Conservation (phyloP, 1,140 invertebrate genomes). For the Bombus huntii region DNA sequence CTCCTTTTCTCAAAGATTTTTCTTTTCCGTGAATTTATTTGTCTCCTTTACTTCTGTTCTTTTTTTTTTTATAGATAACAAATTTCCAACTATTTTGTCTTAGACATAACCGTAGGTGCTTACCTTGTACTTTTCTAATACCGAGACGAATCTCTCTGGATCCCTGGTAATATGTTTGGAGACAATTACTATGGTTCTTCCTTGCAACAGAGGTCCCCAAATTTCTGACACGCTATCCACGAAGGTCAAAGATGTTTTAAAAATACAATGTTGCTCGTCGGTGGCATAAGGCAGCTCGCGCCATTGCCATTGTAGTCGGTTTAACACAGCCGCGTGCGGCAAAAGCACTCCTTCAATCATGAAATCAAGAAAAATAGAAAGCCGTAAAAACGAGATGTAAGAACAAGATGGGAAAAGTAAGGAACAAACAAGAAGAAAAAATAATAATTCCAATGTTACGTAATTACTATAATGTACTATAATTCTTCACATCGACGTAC, state of each 20-base stretch:
- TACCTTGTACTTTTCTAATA: conserved; percentile 88
- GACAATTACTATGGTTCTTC: conserved; percentile 87
- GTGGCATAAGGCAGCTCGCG: conserved; percentile 87
- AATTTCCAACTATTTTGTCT: background rate
- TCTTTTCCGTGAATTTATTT: too few relatives aligned
- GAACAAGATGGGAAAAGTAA: background rate
- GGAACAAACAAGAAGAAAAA: background rate
- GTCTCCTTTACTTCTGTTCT: background rate
- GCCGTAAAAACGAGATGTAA: background rate
- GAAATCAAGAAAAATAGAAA: background rate
- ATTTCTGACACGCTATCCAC: conserved; percentile 94
- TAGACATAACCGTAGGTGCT: background rate
- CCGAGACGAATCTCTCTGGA: conserved; percentile 87
- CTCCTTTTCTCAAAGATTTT: background rate
- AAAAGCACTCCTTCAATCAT: conserved; percentile 77
- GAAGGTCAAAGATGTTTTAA: conserved; percentile 94
- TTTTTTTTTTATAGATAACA: background rate
- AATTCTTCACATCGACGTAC: too few relatives aligned
- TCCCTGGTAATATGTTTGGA: conserved; percentile 88
- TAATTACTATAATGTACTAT: background rate
- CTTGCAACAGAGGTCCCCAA: conserved; percentile 91
- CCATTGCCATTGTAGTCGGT: conserved; percentile 94
- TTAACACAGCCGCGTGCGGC: conserved; percentile 90
- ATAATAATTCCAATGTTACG: background rate
- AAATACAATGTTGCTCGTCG: conserved; percentile 88